Evolutionary conservation across 2,888 invertebrate genomes (phyloP).

Genomic region (Alviniconcha strummeri): DNA sequence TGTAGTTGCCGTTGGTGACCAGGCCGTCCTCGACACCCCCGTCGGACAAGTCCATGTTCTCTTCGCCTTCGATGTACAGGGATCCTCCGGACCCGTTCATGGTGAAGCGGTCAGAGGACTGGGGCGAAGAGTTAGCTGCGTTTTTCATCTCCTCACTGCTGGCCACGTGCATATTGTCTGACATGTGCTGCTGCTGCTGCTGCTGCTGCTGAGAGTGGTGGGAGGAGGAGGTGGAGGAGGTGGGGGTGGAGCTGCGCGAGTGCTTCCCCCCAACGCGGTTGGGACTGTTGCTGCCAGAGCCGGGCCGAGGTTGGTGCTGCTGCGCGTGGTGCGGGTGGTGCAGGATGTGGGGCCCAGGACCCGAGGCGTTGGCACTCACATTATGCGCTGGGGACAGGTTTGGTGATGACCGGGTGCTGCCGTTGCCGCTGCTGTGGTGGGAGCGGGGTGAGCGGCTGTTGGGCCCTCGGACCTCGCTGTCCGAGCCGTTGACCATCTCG

Average conservation of each 20-base stretch:
- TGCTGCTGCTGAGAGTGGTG: slow-evolving; percentile 36
- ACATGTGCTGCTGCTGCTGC: slow-evolving; percentile 10
- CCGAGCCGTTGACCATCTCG: slow-evolving; percentile 87
- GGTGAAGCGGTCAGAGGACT: slow-evolving; percentile 43
- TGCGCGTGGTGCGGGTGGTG: slow-evolving; percentile 41
- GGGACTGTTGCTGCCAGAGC: slow-evolving; percentile 63
- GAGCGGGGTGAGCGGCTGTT: slow-evolving; percentile 69
- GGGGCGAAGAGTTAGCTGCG: slow-evolving; percentile 51
- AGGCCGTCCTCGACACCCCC: slow-evolving; percentile 53
- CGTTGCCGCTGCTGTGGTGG: slow-evolving; percentile 51
- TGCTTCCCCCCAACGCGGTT: slow-evolving; percentile 54
- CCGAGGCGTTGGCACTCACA: slow-evolving; percentile 26
- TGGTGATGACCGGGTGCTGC: slow-evolving; percentile 62
- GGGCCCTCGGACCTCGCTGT: slow-evolving; percentile 78
- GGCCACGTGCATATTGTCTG: slow-evolving; percentile 29
- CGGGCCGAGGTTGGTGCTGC: slow-evolving; percentile 37
- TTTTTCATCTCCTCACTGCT: slow-evolving; percentile 65
- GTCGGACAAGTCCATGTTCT: slow-evolving; percentile 69
- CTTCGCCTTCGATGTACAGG: slow-evolving; percentile 62
- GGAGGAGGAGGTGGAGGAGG: slow-evolving; percentile 33
- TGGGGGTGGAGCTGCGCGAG: slow-evolving; percentile 39
- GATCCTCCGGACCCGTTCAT: slow-evolving; percentile 57
- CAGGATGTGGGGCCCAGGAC: slow-evolving; percentile 44
- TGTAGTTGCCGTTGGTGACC: slow-evolving; percentile 58
- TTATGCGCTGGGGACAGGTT: slow-evolving; percentile 27